Conservation (phyloP, 2,888 invertebrate species). For the Sinelater perroti region DNA sequence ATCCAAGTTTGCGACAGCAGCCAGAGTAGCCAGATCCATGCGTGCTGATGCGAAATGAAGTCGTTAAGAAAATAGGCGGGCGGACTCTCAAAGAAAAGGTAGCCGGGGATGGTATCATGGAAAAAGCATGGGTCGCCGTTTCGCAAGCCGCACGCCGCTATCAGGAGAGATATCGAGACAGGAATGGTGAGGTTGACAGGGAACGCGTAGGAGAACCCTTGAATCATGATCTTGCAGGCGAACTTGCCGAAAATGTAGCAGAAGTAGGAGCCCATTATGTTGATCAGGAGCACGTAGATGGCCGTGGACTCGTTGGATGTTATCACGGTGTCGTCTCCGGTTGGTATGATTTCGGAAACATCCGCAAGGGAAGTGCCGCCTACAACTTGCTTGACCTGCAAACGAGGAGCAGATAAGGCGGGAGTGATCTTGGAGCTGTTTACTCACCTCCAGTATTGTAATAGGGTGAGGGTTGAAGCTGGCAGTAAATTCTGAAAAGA, state of each 20-base stretch:
- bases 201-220: conserved; percentile 96
- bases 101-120: conserved; percentile 84
- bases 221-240: conserved; percentile 95
- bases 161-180: conserved; percentile 84
- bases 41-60: conserved; percentile 86
- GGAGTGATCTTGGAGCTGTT: not conserved
- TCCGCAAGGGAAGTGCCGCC: conserved; percentile 75
- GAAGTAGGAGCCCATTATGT: conserved; percentile 83
- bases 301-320: conserved; percentile 77
- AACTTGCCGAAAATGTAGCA: conserved; percentile 95
- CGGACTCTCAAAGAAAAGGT: conserved; percentile 92
- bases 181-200: conserved; percentile 95
- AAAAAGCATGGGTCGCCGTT: conserved; percentile 90
- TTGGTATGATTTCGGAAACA: conserved; percentile 77
- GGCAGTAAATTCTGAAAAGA: conserved; percentile 77
- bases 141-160: conserved; percentile 87
- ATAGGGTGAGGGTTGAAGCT: conserved; percentile 84
- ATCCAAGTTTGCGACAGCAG: conserved; percentile 96
- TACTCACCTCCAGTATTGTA: conserved; percentile 74
- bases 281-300: conserved; percentile 79
- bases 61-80: conserved; percentile 82
- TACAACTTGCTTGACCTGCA: conserved; percentile 68
- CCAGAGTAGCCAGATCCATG: conserved; percentile 94
- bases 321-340: conserved; percentile 78
- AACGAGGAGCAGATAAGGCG: too few species aligned